Conservation (phyloP, 2,888 invertebrate species). For the Dermolepida albohirtum region DNA sequence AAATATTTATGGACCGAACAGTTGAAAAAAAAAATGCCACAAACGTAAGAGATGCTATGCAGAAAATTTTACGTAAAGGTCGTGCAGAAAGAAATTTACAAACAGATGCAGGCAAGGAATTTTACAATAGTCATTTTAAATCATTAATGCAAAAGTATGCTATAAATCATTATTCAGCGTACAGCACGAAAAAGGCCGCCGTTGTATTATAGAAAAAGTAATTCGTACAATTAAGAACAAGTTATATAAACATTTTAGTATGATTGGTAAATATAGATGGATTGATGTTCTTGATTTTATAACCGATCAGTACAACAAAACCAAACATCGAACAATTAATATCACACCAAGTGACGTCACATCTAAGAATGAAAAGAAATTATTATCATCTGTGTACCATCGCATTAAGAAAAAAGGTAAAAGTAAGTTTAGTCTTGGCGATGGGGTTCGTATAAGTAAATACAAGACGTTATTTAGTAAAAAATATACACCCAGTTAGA, state of each 20-base stretch:
- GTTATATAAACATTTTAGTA: slow-evolving; percentile 52
- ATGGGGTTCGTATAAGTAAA: too few relatives aligned
- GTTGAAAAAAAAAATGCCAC: not conserved
- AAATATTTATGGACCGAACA: not conserved
- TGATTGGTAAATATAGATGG: slow-evolving; percentile 50
- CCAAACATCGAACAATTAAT: slow-evolving; percentile 48
- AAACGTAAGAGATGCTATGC: not conserved
- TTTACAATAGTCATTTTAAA: too few relatives aligned
- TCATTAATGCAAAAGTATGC: too few relatives aligned
- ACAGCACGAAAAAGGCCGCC: too few relatives aligned
- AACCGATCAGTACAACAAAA: slow-evolving; percentile 25
- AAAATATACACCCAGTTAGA: too few relatives aligned
- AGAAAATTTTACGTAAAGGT: too few relatives aligned
- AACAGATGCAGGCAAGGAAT: too few relatives aligned
- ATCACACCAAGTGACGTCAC: slow-evolving; percentile 51
- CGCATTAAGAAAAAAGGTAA: slow-evolving; percentile 37
- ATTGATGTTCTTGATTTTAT: slow-evolving; percentile 24
- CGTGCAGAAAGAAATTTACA: too few relatives aligned
- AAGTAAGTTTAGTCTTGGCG: slow-evolving; percentile 53
- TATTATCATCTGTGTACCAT: slow-evolving; percentile 18
- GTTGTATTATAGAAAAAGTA: too few relatives aligned
- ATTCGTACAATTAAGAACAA: slow-evolving; percentile 32
- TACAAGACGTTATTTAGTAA: too few relatives aligned
- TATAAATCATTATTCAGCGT: too few relatives aligned
- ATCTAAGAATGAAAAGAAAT: not conserved